These are phyloP conservation scores for Dynastes hyllus DNA, from an alignment of 2,888 invertebrate genomes.

Conservation along the genomic window DNA sequence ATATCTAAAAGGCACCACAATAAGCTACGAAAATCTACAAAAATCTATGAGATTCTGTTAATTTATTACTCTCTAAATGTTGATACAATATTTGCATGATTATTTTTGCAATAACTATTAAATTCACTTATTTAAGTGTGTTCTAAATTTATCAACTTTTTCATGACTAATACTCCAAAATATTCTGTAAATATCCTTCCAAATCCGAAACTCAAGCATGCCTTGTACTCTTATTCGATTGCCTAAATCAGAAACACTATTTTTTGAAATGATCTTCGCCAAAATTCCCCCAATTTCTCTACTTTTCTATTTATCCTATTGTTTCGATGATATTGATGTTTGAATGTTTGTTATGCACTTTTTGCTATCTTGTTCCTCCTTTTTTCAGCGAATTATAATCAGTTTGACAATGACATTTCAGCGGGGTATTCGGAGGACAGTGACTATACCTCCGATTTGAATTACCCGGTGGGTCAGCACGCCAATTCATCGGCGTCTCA, in stretches of 20 bases:
- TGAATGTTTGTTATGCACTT: conserved; percentile 24
- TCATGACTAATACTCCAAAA: too few species aligned
- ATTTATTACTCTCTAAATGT: too few species aligned
- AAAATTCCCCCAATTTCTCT: not conserved
- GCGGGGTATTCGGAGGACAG: conserved; percentile 97
- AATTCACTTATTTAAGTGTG: too few species aligned
- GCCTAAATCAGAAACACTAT: not conserved
- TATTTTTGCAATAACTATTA: too few species aligned
- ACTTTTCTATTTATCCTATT: not conserved
- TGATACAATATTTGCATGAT: too few species aligned
- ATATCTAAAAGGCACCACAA: too few species aligned
- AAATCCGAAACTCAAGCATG: not conserved
- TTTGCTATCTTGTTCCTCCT: conserved; percentile 38
- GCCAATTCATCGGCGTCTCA: conserved; percentile 95
- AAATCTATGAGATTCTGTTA: too few species aligned
- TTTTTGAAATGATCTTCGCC: not conserved
- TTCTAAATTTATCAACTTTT: too few species aligned
- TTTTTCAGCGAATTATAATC: conserved; percentile 67
- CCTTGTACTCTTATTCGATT: not conserved
- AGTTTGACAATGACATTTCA: conserved; percentile 74
- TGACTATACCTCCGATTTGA: conserved; percentile 97
- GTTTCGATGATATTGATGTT: not conserved
- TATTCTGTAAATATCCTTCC: not conserved
- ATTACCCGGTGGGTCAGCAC: conserved; percentile 92
- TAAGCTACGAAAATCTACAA: too few species aligned